Conservation (phyloP, 2,797 vertebrate genomes). For the Bradypodion pumilum region DNA sequence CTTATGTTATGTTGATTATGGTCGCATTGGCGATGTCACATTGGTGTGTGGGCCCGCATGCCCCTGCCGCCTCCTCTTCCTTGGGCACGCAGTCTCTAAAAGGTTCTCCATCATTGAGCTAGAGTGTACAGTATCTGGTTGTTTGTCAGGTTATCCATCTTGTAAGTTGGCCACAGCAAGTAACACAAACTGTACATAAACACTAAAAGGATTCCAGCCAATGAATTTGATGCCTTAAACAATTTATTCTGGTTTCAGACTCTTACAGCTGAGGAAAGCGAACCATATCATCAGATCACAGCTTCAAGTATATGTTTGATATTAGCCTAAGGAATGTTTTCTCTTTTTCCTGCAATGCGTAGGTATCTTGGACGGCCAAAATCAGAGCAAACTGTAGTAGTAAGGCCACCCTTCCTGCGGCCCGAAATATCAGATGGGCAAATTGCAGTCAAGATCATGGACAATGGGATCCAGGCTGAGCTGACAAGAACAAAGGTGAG, state of each 20-base stretch:
- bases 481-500: constrained; percentile 81
- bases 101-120: no score
- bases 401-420: constrained; percentile 91
- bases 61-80: no score
- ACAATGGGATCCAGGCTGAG: constrained; percentile 95
- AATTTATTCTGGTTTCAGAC: background rate
- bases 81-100: no score
- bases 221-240: background rate
- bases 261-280: background rate
- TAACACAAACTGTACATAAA: no score
- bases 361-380: constrained; percentile 90
- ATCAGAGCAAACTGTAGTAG: constrained; percentile 80
- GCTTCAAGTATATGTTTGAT: no score
- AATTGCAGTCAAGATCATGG: constrained; percentile 90
- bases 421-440: constrained; percentile 87
- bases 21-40: no score
- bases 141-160: no score
- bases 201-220: no score
- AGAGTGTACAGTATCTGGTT: no score
- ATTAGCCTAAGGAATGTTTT: background rate
- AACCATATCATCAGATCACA: background rate
- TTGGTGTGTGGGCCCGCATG: no score
- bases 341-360: background rate
- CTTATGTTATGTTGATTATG: no score
- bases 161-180: no score